Conservation (phyloP, 1,140 invertebrate species). For the Drosophila nigromelanica region DNA sequence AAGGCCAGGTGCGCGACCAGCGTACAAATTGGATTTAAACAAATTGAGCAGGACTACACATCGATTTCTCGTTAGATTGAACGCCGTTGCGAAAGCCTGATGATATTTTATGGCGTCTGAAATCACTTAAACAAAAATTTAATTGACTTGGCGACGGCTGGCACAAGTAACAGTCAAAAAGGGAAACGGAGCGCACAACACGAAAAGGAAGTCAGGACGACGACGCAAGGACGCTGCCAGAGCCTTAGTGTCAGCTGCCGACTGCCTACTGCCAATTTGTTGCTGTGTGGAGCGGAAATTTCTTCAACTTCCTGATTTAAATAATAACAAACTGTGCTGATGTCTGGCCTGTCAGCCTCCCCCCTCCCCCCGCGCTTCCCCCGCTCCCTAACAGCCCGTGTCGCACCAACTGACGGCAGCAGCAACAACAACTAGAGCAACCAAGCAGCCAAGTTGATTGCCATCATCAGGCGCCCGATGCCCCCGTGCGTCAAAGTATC, state of each 20-base stretch:
- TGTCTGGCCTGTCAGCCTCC: slow-evolving; percentile 37
- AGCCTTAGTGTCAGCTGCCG: slow-evolving; percentile 6
- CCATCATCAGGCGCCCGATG: slow-evolving; percentile 40
- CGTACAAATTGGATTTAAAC: slow-evolving; percentile 51
- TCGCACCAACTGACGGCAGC: slow-evolving; percentile 74
- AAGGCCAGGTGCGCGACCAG: slow-evolving; percentile 43
- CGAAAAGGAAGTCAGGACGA: slow-evolving; percentile 39
- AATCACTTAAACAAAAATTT: slow-evolving; percentile 81
- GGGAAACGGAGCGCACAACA: slow-evolving; percentile 40
- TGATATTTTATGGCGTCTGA: slow-evolving; percentile 74
- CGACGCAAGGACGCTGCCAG: neutral
- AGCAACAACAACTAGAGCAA: slow-evolving; percentile 18
- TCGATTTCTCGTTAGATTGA: slow-evolving; percentile 73
- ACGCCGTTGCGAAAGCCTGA: slow-evolving; percentile 27
- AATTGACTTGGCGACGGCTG: slow-evolving; percentile 66
- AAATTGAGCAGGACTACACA: slow-evolving; percentile 71
- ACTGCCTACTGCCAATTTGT: slow-evolving; percentile 61
- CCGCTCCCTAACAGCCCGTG: slow-evolving; percentile 48
- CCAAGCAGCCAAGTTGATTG: slow-evolving; percentile 28
- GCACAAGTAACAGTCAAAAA: slow-evolving; percentile 17
- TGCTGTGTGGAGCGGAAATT: slow-evolving; percentile 77
- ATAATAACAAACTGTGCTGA: slow-evolving; percentile 79
- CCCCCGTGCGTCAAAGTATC: slow-evolving; percentile 30
- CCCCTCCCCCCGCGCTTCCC: slow-evolving; percentile 4
- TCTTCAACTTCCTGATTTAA: slow-evolving; percentile 83